phyloP scores from a whole-genome alignment of 2,797 vertebrate genomes.

The Notamacropus eugenii region DNA sequence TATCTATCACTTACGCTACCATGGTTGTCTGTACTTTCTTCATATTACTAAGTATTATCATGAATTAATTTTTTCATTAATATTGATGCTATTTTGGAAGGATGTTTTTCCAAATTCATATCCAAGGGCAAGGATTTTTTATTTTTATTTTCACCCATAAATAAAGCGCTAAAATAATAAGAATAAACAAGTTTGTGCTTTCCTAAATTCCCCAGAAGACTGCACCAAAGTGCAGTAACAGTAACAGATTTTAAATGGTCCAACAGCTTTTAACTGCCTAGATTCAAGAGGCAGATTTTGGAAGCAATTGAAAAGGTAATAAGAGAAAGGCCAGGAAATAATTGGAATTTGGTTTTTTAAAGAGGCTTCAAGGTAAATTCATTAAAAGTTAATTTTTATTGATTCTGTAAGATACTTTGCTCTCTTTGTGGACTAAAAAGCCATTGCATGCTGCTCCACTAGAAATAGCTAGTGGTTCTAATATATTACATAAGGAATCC shows the following conservation, averaged over 20 bases:
- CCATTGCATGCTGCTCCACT: not conserved
- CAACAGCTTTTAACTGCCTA: conserved; percentile 47
- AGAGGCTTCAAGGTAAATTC: conserved; percentile 65
- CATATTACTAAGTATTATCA: conserved; percentile 44
- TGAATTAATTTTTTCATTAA: conserved; percentile 49
- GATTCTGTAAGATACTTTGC: conserved; percentile 46
- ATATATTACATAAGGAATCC: not conserved
- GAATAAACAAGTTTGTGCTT: conserved; percentile 33
- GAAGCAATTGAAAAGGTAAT: conserved; percentile 55
- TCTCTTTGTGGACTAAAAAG: conserved; percentile 41
- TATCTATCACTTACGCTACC: conserved; percentile 40
- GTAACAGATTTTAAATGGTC: conserved; percentile 53
- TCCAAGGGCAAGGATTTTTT: conserved; percentile 27
- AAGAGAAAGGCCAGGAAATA: conserved; percentile 64
- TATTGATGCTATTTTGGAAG: conserved; percentile 48
- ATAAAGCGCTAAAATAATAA: conserved; percentile 53
- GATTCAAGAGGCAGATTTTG: conserved; percentile 57
- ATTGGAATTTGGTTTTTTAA: conserved; percentile 59
- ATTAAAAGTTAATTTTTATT: conserved; percentile 63
- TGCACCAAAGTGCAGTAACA: not conserved
- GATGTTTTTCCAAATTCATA: conserved; percentile 44
- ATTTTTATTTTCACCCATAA: conserved; percentile 52
- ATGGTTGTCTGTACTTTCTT: not conserved
- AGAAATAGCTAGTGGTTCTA: conserved; percentile 10
- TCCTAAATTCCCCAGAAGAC: not conserved